These are phyloP conservation scores for Catocala fraxini DNA, from an alignment of 2,888 invertebrate species.

Conservation along the genomic window DNA sequence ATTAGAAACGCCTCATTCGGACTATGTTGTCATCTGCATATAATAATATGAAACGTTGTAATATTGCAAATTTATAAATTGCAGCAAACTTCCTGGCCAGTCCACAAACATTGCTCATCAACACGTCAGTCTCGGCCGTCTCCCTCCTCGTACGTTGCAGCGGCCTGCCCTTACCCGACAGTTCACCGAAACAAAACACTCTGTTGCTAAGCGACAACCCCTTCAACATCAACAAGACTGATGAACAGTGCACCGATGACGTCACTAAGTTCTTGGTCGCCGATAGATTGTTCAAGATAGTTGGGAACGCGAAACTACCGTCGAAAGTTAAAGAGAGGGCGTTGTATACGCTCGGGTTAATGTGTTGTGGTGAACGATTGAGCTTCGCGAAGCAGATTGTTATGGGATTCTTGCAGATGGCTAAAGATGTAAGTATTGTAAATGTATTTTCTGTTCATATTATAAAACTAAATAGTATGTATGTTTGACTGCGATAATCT, in stretches of 20 bases:
- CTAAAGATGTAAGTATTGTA: slow-evolving; percentile 89
- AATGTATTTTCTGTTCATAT: background rate
- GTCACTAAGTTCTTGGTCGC: slow-evolving; percentile 91
- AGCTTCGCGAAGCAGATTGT: slow-evolving; percentile 91
- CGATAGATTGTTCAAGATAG: slow-evolving; percentile 90
- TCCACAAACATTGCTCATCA: slow-evolving; percentile 88
- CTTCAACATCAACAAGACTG: slow-evolving; percentile 66
- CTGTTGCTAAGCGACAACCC: slow-evolving; percentile 71
- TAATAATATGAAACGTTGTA: no score
- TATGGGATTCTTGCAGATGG: slow-evolving; percentile 91
- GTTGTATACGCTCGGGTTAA: slow-evolving; percentile 91
- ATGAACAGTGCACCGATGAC: slow-evolving; percentile 52
- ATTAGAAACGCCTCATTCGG: no score
- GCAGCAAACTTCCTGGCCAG: slow-evolving; percentile 90
- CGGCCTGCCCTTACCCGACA: slow-evolving; percentile 89
- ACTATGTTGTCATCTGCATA: no score
- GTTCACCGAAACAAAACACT: slow-evolving; percentile 73
- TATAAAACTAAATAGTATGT: no score
- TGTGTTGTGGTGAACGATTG: slow-evolving; percentile 94
- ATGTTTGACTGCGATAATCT: no score
- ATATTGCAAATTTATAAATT: slow-evolving; percentile 44
- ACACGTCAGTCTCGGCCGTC: slow-evolving; percentile 91
- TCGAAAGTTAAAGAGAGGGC: slow-evolving; percentile 93
- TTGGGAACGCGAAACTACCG: slow-evolving; percentile 91
- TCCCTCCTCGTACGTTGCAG: slow-evolving; percentile 91